phyloP scores from a whole-genome alignment of 2,113 vertebrate genomes.

The Apus apus region DNA sequence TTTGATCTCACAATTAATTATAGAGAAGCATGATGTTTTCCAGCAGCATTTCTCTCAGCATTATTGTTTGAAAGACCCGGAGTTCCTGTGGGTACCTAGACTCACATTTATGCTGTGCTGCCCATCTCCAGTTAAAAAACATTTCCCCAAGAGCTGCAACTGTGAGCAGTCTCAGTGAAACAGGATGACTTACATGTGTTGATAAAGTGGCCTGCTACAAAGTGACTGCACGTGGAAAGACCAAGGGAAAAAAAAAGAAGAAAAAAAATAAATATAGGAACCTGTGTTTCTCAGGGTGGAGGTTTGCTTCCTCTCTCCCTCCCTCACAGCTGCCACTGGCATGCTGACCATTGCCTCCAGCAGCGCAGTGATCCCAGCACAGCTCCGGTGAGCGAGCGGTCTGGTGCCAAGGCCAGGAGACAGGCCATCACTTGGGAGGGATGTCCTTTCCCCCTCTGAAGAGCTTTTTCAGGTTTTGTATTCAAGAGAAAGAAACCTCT shows the following conservation, averaged over 20 bases:
- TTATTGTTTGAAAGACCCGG: not conserved
- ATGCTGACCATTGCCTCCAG: accelerated
- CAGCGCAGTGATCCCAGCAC: accelerated
- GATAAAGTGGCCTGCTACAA: not conserved
- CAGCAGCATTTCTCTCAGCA: not conserved
- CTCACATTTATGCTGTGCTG: not conserved
- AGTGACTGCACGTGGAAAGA: not conserved
- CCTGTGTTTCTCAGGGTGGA: not conserved
- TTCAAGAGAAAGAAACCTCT: not conserved
- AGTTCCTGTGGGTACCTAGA: not conserved
- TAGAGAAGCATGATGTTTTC: not conserved
- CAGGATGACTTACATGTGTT: not conserved
- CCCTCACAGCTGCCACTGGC: not conserved
- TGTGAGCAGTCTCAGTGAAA: not conserved
- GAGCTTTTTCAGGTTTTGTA: not conserved
- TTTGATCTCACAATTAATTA: not conserved
- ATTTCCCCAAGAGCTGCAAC: not conserved
- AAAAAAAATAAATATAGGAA: not conserved
- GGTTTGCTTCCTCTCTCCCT: not conserved
- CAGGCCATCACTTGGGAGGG: accelerated
- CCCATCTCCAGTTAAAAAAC: not conserved
- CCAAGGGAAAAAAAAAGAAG: not conserved
- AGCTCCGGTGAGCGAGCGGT: accelerated
- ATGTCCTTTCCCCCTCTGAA: not conserved
- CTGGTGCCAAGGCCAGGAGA: not conserved